Conservation (phyloP, 1,140 invertebrate genomes). For the Zaprionus africanus region DNA sequence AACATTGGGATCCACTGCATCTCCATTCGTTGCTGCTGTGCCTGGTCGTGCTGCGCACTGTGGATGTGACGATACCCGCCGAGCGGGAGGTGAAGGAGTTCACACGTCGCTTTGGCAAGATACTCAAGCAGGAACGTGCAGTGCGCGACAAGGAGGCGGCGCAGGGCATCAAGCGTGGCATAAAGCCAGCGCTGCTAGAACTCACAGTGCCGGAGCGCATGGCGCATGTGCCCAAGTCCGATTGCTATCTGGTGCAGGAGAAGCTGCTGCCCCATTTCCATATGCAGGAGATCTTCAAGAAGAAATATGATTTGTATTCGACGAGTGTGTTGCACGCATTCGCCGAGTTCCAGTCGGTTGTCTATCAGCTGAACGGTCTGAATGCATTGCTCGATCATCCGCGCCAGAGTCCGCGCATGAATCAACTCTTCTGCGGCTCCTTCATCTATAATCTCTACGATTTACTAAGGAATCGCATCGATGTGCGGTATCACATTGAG, state of each 20-base stretch:
- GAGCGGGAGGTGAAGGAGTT: constrained; percentile 84
- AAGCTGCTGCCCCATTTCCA: constrained; percentile 88
- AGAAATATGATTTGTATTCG: constrained; percentile 87
- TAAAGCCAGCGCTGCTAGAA: constrained; percentile 49
- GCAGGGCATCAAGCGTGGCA: constrained; percentile 58
- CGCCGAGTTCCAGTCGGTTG: constrained; percentile 89
- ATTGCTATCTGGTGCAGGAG: constrained; percentile 87
- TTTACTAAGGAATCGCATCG: constrained; percentile 85
- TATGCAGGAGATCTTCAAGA: constrained; percentile 86
- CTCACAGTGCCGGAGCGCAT: constrained; percentile 84
- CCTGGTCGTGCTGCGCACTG: constrained; percentile 86
- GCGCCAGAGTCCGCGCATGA: constrained; percentile 85
- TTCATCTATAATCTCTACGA: constrained; percentile 90
- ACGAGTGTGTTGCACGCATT: constrained; percentile 88
- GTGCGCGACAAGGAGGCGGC: constrained; percentile 62
- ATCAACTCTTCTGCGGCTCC: constrained; percentile 89
- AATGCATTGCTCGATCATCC: constrained; percentile 88
- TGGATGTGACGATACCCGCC: constrained; percentile 87
- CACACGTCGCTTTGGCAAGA: constrained; percentile 81
- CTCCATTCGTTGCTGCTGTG: constrained; percentile 87
- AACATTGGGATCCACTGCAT: constrained; percentile 85
- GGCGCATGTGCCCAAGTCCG: constrained; percentile 85
- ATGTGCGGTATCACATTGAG: constrained; percentile 86
- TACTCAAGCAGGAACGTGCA: constrained; percentile 60
- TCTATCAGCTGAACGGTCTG: constrained; percentile 87